Evolutionary conservation across 2,797 vertebrate species (phyloP), one percentile per base, ranked within the genome.

Genomic region (Oophaga sylvatica): DNA sequence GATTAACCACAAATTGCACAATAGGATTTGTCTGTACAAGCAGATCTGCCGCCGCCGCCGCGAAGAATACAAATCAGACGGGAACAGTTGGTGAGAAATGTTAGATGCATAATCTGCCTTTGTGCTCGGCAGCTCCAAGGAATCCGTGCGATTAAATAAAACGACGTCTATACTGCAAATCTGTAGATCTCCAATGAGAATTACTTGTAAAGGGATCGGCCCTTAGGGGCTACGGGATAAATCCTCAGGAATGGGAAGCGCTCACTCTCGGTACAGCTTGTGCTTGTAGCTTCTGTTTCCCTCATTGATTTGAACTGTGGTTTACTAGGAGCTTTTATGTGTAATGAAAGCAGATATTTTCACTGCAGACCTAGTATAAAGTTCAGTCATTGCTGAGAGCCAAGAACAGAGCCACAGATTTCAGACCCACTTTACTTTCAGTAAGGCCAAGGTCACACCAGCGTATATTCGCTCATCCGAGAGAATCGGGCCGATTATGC

Each of bases 1-100:
- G 53, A 83, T 87, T 26, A 87, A 78, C 13, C 63, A 71, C 81
- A 84, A 80, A 57, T 84, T 73, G 82, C 65, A 80, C 82, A 75
- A 81, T 80, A 85, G 87, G 87, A 88, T 88, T 88, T 80, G 82
- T 65, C 87, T 84, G 77, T 63, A 19, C 67, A 80, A 80, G 76
- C 67, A 88, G 80, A 84, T 80, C 81, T 75, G 26, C 26, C 26
- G 26, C 26, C 26, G 26, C 67, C 29, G 35, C 75, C 56, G 53
- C 35, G 71, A 73, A 73, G 77, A 68, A 73, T 56, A 80, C 76
- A 75, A 71, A 81, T 84, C 77, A 88, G 81, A 59, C 16, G 45
- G 86, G 87, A 71, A 88, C 57, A 84, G 77, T 88, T 70, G 82
- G 82, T 88, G 76, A 60, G 82, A 88, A 81, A 81, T 73, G 45